These are phyloP conservation scores for Sebastes trivittatus DNA, from an alignment of 2,797 vertebrate species.

Conservation along the genomic window DNA sequence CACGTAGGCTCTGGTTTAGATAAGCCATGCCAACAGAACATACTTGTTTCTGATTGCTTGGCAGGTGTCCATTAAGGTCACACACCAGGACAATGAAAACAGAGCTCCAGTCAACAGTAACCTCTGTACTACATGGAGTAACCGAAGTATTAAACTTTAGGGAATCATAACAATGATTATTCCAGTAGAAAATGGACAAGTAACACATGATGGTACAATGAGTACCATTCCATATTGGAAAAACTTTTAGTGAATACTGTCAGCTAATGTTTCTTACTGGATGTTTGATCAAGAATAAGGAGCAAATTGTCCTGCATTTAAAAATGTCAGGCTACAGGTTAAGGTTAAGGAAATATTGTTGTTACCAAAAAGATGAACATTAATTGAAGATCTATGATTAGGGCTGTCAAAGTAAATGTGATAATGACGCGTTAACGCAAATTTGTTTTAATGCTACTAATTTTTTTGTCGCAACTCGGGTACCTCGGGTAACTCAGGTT, in stretches of 20 bases:
- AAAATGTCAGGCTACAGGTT: no score
- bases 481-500: no score
- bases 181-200: not conserved
- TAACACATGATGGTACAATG: not conserved
- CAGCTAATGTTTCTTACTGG: no score
- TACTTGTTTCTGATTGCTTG: not conserved
- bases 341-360: no score
- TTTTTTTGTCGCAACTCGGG: no score
- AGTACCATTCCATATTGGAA: not conserved
- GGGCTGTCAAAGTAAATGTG: no score
- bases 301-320: not conserved
- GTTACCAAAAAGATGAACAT: not conserved
- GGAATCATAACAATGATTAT: not conserved
- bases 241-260: not conserved
- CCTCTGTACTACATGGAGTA: not conserved
- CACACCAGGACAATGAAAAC: not conserved
- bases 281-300: not conserved
- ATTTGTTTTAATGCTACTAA: no score
- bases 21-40: not conserved
- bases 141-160: not conserved
- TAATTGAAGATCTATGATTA: no score
- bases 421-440: no score
- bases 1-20: not conserved
- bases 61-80: not conserved
- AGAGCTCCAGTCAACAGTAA: not conserved